Evolutionary conservation across 1,140 invertebrate genomes (phyloP).

Genomic region (Drosophila sturtevanti): DNA sequence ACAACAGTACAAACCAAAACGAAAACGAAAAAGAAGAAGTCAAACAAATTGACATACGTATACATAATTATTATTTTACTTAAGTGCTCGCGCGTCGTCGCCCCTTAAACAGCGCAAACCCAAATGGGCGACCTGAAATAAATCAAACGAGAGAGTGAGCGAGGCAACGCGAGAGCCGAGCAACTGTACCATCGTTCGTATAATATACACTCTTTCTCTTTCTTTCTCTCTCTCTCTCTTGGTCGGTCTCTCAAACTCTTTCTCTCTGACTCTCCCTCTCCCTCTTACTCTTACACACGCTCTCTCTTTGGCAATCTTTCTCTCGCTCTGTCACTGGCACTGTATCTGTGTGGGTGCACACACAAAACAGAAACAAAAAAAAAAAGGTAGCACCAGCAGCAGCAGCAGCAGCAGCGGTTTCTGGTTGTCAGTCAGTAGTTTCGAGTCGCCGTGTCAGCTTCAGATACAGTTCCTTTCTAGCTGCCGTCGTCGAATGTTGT

Average conservation of each 20-base stretch:
- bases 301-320: neutral
- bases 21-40: conserved; percentile 68
- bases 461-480: conserved; percentile 80
- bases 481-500: conserved; percentile 82
- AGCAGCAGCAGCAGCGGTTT: conserved; percentile 39
- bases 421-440: conserved; percentile 67
- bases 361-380: conserved; percentile 12
- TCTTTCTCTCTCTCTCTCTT: conserved; percentile 4
- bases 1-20: conserved; percentile 25
- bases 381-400: conserved; percentile 40
- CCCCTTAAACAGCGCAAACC: conserved; percentile 62
- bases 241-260: conserved; percentile 11
- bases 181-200: conserved; percentile 57
- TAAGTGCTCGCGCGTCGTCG: conserved; percentile 80
- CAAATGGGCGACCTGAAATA: conserved; percentile 76
- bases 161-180: conserved; percentile 24
- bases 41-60: conserved; percentile 82
- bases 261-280: conserved; percentile 1
- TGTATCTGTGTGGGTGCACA: conserved; percentile 57
- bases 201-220: conserved; percentile 10
- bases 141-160: conserved; percentile 60
- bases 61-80: conserved; percentile 81
- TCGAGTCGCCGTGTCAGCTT: conserved; percentile 58
- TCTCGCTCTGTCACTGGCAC: conserved; percentile 10
- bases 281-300: conserved; percentile 1